Evolutionary conservation across 1,140 invertebrate species (phyloP), one percentile per base, ranked within the genome.

Genomic region (Drosophila carrolli): DNA sequence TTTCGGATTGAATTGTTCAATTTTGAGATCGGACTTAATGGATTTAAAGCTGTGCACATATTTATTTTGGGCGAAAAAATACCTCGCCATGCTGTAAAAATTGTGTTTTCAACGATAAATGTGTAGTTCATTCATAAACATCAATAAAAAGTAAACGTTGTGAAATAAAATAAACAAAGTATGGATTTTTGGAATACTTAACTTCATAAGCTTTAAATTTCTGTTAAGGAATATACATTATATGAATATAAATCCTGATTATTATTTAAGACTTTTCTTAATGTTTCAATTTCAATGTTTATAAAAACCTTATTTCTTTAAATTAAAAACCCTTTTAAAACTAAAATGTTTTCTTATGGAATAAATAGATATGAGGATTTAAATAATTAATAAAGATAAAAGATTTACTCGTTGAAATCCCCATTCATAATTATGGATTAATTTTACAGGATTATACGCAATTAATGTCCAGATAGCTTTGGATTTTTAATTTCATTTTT

Each of bases 1-100:
- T 83, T 83, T 75, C 38, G 29, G 44, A 57, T 70, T 47, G 51
- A 70, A 68, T 66, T 65, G 65, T 68, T 68, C 61, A 66, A 60
- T 53, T 37, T 68, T 32, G 32, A 23, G 61, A 32, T 29, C 29
- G 23, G 60, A 44, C 16, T 68, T 53, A 53, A 68, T 66, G 59
- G 65, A 67, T 62, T 67, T 67, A 63, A 67, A 50, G 37, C 58
- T 23, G 27, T 35, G 29, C 60, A 59, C 38, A 43, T 41, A 60
- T 60, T 60, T 62, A 43, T 60, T 62, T 60, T 32, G 29, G 23
- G 14, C 1, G 35, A n/a, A 46, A 63, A 62, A 62, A 65, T 23
- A n/a, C 47, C 4, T 29, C 37, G 4, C 19, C 5, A 7, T 16
- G 4, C 5, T 2, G 11, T 11, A 16, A 35, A 32, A 59, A 35